Percentiles rank a stretch among this genome's conserved stretches.
These are phyloP conservation scores for Papilio glaucus DNA, from an alignment of 1,140 invertebrate species.

Conservation along the genomic window DNA sequence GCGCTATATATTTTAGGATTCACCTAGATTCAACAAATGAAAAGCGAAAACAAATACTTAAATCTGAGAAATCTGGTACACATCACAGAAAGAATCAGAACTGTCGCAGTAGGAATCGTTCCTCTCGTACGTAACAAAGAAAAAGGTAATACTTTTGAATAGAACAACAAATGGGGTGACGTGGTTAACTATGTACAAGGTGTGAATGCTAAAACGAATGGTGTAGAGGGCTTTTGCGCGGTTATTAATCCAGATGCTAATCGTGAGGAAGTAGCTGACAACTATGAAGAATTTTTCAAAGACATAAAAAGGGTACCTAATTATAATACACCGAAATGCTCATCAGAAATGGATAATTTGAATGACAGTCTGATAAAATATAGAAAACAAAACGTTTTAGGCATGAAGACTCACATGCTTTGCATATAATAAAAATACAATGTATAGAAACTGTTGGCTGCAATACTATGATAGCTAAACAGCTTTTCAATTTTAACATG, in stretches of 20 bases:
- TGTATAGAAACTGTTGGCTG: no score
- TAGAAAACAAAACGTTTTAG: no score
- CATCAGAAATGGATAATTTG: no score
- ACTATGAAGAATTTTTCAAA: neutral
- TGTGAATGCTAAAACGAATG: slow-evolving; percentile 8
- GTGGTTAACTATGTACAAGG: neutral
- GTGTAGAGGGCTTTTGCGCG: neutral
- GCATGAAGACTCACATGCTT: no score
- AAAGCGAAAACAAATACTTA: neutral
- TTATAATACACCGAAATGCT: no score
- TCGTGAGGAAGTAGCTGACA: neutral
- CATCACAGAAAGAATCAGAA: neutral
- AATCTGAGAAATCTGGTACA: neutral
- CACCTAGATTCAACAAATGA: neutral
- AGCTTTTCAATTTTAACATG: no score
- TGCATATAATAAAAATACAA: no score
- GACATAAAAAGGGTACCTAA: no score
- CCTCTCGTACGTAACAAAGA: neutral
- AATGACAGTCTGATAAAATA: no score
- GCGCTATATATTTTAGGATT: neutral
- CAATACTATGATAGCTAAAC: no score
- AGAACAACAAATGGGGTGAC: neutral
- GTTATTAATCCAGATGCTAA: neutral
- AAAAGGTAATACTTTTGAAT: slow-evolving; percentile 4
- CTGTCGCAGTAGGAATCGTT: neutral